Base-by-base conservation (phyloP, 2,113 vertebrate species). In the Camelus dromedarius region DNA sequence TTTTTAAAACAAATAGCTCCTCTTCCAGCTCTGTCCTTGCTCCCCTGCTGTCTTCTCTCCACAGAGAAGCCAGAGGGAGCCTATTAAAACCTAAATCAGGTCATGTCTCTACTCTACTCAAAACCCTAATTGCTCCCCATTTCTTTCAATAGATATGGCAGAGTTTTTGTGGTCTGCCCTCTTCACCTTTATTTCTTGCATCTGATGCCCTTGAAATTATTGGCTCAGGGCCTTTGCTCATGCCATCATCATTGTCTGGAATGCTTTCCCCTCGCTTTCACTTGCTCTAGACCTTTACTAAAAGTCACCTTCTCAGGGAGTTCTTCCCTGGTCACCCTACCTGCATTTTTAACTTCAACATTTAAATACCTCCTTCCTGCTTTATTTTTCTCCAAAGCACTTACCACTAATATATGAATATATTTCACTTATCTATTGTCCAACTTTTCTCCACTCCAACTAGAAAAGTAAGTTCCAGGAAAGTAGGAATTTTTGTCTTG, bases 1-100 rank as follows among this genome's bases (percentile, higher is more conserved):
- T 35, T 91, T 95, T 96, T 76, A 54, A 83, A 82, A 58, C 42
- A 93, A 88, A 22, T 1, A 52, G 66, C 14, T 93, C 20, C n/a
- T 81, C 60, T 97, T 87, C 14, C 42, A 26, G 15, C 54, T 80
- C 38, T 50, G 50, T 10, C 19, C 64, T 91, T 72, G 35, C 18
- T n/a, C 38, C 3, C 22, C 15, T 66, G 72, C 24, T 92, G 15
- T 83, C 38, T 66, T 0, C 50, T 87, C 12, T 18, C 1, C 46
- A 76, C 2, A 67, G 26, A 86, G 6, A 32, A 76, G 35, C 48
- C 60, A 46, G n/a, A 80, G 46, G 3, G 16, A 50, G 62, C 35
- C 56, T 75, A 20, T 79, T 84, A 76, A 91, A 88, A 75, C 24
- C 38, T 22, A 87, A 30, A 30, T 54, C 26, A 69, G 52, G 52